These are phyloP conservation scores for Notamacropus eugenii DNA, from an alignment of 2,797 vertebrate species.

Conservation along the genomic window DNA sequence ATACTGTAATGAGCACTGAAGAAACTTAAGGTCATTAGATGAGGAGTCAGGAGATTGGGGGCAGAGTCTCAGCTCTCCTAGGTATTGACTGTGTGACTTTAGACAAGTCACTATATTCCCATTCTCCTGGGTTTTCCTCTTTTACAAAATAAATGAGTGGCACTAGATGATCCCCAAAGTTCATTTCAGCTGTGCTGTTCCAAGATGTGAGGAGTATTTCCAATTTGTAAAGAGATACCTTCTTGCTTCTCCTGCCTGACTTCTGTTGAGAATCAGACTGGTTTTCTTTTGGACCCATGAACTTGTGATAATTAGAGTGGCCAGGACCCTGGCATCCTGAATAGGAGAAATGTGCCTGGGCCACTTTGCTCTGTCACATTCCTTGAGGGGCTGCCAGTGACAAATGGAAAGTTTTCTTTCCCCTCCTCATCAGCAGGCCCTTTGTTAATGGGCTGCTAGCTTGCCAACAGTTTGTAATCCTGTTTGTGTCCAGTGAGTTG, in stretches of 20 bases:
- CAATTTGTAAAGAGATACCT: not conserved
- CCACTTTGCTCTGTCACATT: not conserved
- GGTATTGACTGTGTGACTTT: not conserved
- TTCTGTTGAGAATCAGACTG: not conserved
- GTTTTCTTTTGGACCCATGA: not conserved
- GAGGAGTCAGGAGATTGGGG: not conserved
- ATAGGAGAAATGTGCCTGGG: not conserved
- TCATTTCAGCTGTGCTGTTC: not conserved
- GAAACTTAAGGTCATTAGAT: constrained; percentile 10
- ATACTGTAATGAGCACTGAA: not conserved
- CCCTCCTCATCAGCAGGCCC: constrained; percentile 21
- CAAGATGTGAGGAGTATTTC: not conserved
- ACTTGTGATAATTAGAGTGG: not conserved
- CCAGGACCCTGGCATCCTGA: not conserved
- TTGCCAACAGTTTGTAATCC: constrained; percentile 65
- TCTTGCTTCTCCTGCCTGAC: constrained; percentile 14
- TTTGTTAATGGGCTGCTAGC: constrained; percentile 48
- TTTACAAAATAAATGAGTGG: not conserved
- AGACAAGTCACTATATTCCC: not conserved
- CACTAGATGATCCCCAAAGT: not conserved
- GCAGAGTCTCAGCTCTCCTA: constrained; percentile 7
- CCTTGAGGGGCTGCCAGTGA: not conserved
- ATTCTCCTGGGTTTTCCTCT: constrained; percentile 43
- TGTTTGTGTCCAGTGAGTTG: constrained; percentile 66
- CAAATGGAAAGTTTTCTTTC: not conserved